These are phyloP conservation scores for Chaetops frenatus DNA, from an alignment of 2,113 vertebrate species.

Conservation along the genomic window DNA sequence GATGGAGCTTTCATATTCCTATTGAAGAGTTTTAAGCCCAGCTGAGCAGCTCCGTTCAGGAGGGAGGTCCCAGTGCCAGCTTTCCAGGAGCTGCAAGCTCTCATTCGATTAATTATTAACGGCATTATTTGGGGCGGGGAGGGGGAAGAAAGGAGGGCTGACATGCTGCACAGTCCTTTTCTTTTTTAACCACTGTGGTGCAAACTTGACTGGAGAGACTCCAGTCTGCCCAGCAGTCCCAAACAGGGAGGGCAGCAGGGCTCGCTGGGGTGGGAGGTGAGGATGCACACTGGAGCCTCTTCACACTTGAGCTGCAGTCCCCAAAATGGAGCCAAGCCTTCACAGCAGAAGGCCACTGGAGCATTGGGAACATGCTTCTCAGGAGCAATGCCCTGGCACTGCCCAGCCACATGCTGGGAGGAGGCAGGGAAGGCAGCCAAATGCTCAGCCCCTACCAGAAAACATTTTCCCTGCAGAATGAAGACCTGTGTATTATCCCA, in stretches of 20 bases:
- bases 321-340: slow-evolving; percentile 5
- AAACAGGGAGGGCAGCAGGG: not conserved
- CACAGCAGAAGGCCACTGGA: not conserved
- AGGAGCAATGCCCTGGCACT: not conserved
- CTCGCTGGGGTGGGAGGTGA: not conserved
- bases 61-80: slow-evolving; percentile 65
- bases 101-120: slow-evolving; percentile 70
- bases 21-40: slow-evolving; percentile 68
- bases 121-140: slow-evolving; percentile 57
- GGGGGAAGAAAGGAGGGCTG: not conserved
- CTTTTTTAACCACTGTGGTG: slow-evolving; percentile 38
- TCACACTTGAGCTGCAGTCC: not conserved
- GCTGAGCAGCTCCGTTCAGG: slow-evolving; percentile 65
- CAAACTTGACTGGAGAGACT: not conserved
- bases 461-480: not conserved
- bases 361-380: not conserved
- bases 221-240: not conserved
- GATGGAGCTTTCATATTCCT: slow-evolving; percentile 68
- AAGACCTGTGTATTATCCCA: not conserved
- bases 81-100: slow-evolving; percentile 67
- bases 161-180: not conserved
- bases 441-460: not conserved
- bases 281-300: not conserved
- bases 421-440: slow-evolving; percentile 10
- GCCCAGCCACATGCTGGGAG: not conserved